Evolutionary conservation across 2,113 vertebrate genomes (phyloP), one percentile per base, ranked within the genome.

Genomic region (Anguilla rostrata): DNA sequence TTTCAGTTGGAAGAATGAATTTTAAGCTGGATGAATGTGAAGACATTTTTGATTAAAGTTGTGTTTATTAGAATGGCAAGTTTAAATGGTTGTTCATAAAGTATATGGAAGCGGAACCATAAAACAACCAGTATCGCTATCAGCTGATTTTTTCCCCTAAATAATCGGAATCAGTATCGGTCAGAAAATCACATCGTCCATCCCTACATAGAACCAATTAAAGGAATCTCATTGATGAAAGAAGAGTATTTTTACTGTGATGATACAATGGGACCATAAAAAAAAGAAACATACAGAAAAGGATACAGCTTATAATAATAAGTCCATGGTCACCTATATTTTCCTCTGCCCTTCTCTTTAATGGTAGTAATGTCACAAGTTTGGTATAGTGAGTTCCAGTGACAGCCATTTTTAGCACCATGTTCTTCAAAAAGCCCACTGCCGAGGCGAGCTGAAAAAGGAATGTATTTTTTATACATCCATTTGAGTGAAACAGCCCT

Each of bases 391-490:
- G 26, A 75, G 71, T n/a, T 75, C 34, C 26, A 34, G 0, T 34
- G n/a, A 66, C 60, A 75, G 71, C 6, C 8, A 12, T 12, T 34
- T 75, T 34, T 34, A 34, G 71, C 71, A 75, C 11, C 3, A 1
- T 9, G 9, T 20, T 71, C 22, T n/a, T 71, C 63, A 26, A n/a
- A n/a, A 71, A 18, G 12, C 78, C 18, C 86, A 85, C 56, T 39
- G 40, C 56, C 20, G n/a, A 60, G 40, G 26, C 56, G 41, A 66
- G 81, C 34, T 53, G 71, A 84, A 53, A 56, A 71, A 57, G 2
- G 8, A 41, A 92, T 93, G 88, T 85, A 92, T 94, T 93, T 94
- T 94, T 93, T 78, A 94, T 93, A 87, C 71, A 87, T 66, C 84
- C 86, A 88, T 93, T 92, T 90, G 89, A 34, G 34, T 34, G 34